A percentile compares a stretch with the other conserved stretches of the same genome.
These are phyloP conservation scores for Crypturellus undulatus DNA, from an alignment of 2,113 vertebrate genomes.

Conservation along the genomic window DNA sequence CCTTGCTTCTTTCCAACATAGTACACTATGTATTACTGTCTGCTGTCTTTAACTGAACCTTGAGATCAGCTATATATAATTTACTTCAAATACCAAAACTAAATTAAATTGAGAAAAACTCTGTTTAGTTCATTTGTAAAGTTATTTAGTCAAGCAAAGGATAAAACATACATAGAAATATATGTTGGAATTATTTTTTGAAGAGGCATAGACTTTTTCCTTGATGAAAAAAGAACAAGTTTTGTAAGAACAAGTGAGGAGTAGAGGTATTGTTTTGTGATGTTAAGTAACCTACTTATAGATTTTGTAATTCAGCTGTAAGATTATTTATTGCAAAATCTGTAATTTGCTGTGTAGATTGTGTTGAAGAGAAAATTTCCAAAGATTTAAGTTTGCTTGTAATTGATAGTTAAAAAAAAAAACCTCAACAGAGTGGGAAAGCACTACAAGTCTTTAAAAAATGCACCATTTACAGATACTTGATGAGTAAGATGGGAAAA, in stretches of 20 bases:
- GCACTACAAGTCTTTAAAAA: not conserved
- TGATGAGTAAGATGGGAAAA: not conserved
- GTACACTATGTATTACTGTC: not conserved
- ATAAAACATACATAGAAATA: not conserved
- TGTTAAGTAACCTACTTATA: not conserved
- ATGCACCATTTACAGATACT: not conserved
- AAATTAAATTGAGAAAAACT: not conserved
- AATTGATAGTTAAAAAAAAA: not conserved
- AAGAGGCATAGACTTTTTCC: not conserved
- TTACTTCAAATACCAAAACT: not conserved
- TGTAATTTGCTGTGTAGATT: not conserved
- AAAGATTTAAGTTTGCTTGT: not conserved
- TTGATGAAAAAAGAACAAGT: not conserved
- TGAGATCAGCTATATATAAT: not conserved
- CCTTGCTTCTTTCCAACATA: not conserved
- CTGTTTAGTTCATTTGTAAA: not conserved
- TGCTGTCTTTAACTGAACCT: not conserved
- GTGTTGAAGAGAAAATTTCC: not conserved
- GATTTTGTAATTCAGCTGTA: not conserved
- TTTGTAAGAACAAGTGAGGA: not conserved
- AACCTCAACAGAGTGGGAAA: not conserved
- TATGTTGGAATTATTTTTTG: not conserved
- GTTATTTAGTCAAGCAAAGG: not conserved
- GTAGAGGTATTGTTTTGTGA: no score
- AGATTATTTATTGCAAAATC: not conserved